Conservation (phyloP, 1,140 invertebrate species). For the Penaeus japonicus region DNA sequence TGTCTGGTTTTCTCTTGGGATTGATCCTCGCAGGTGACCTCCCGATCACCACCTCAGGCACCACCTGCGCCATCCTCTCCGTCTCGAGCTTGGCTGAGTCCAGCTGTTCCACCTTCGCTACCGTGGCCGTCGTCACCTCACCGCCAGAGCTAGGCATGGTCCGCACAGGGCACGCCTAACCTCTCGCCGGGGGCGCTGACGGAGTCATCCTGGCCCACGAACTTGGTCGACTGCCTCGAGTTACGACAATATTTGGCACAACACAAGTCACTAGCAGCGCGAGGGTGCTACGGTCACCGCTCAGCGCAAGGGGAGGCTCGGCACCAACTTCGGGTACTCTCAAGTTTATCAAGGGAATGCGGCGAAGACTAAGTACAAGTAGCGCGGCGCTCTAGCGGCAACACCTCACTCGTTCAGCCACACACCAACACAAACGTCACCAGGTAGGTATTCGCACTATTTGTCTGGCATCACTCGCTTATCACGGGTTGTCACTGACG, state of each 20-base stretch:
- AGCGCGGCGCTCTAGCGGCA: not conserved
- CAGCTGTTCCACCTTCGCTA: conserved; percentile 32
- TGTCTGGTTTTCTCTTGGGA: conserved; percentile 52
- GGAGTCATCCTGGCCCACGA: not conserved
- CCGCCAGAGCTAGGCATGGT: conserved; percentile 49
- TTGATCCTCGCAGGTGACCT: conserved; percentile 52
- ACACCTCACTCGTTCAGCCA: conserved; percentile 21
- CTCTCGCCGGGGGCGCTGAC: conserved; percentile 22
- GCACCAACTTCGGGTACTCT: not conserved
- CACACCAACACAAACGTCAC: conserved; percentile 33
- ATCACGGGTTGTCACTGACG: conserved; percentile 32
- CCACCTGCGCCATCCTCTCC: conserved; percentile 39
- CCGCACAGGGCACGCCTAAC: not conserved
- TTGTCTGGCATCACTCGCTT: not conserved
- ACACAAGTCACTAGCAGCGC: not conserved
- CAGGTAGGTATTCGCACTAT: conserved; percentile 23
- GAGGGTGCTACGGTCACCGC: not conserved
- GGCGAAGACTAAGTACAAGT: not conserved
- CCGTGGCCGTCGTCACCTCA: conserved; percentile 28
- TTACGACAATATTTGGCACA: not conserved
- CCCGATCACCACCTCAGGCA: conserved; percentile 45
- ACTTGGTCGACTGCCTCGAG: not conserved
- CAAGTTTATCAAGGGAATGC: conserved; percentile 1
- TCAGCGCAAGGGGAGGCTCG: not conserved
- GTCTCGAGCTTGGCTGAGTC: conserved; percentile 25